phyloP scores from a whole-genome alignment of 2,888 invertebrate genomes.

The Cryptus viduatorius region DNA sequence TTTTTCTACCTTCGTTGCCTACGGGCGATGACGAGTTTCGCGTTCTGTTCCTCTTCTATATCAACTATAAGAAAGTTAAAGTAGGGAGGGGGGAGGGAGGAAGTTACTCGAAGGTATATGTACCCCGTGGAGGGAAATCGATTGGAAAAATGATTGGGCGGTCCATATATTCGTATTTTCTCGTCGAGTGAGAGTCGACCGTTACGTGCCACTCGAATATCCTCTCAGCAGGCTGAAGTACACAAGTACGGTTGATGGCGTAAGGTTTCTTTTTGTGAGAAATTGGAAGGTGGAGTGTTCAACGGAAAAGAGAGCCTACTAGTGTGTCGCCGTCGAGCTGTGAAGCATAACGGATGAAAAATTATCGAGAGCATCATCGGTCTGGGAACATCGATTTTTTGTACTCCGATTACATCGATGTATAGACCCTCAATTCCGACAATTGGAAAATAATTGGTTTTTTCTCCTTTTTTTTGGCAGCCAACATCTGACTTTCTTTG shows the following conservation, averaged over 20 bases:
- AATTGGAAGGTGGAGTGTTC: conserved; percentile 23
- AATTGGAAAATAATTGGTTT: not conserved
- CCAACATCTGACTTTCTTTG: not conserved
- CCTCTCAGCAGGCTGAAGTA: conserved; percentile 47
- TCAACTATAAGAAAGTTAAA: not conserved
- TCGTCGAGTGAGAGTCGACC: conserved; percentile 54
- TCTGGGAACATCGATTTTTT: conserved; percentile 43
- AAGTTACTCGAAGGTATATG: conserved; percentile 16
- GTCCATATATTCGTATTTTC: conserved; percentile 56
- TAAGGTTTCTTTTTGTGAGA: conserved; percentile 46
- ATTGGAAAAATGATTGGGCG: conserved; percentile 72
- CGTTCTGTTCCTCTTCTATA: conserved; percentile 7
- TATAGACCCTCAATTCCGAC: too few relatives aligned
- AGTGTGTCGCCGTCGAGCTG: conserved; percentile 1
- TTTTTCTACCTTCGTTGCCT: conserved; percentile 25
- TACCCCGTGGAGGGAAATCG: conserved; percentile 70
- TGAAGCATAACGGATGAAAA: conserved; percentile 32
- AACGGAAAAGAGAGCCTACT: conserved; percentile 3
- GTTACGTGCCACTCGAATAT: conserved; percentile 61
- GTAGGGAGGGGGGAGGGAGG: conserved; percentile 8
- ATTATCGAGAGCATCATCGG: conserved; percentile 43
- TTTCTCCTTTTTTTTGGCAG: not conserved
- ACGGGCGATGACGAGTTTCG: conserved; percentile 18
- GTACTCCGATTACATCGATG: conserved; percentile 20
- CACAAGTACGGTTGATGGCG: conserved; percentile 40